phyloP scores from a whole-genome alignment of 2,797 vertebrate species.

The Limosa lapponica region DNA sequence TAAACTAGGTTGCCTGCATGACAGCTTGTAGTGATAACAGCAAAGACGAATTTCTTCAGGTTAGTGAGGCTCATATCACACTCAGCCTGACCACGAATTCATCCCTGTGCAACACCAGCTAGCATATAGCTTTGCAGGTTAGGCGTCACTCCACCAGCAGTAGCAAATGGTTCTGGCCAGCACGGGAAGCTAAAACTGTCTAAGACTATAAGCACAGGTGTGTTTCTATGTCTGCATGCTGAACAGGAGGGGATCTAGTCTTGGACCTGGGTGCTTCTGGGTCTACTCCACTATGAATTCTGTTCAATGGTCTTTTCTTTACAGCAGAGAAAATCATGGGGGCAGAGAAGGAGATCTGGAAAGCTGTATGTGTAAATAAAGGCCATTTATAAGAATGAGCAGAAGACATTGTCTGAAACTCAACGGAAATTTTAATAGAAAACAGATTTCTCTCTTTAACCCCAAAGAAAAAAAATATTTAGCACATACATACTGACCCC shows the following conservation, averaged over 20 bases:
- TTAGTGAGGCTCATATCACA: not conserved
- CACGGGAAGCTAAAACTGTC: not conserved
- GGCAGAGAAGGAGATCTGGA: not conserved
- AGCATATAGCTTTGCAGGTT: not conserved
- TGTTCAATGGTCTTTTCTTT: not conserved
- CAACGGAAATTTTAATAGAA: not conserved
- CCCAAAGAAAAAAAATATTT: not conserved
- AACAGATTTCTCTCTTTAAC: not conserved
- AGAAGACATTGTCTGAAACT: not conserved
- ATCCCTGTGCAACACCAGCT: not conserved
- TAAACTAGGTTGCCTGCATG: not conserved
- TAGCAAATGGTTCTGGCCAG: not conserved
- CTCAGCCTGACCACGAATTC: not conserved
- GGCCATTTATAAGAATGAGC: not conserved
- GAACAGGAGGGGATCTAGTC: not conserved
- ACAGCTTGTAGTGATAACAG: not conserved
- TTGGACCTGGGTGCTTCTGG: not conserved
- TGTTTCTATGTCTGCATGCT: not conserved
- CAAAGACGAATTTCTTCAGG: not conserved
- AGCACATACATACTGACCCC: not conserved
- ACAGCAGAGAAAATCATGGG: not conserved
- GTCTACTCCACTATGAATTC: not conserved
- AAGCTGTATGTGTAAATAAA: not conserved
- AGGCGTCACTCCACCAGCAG: not conserved
- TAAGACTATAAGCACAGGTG: not conserved